phyloP scores from a whole-genome alignment of 2,113 vertebrate genomes.

The Urocolius indicus region DNA sequence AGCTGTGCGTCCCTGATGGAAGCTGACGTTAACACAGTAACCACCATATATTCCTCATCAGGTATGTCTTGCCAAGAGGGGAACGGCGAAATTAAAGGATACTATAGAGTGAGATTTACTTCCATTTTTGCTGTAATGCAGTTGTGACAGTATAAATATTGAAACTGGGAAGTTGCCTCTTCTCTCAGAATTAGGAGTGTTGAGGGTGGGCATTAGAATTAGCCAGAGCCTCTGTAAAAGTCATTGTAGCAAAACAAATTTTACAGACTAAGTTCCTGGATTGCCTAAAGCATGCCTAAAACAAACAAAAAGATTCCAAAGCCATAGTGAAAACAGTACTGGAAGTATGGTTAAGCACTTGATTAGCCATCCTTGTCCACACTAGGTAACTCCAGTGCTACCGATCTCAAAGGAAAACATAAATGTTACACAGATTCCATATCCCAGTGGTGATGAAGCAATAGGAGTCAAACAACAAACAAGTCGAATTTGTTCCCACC shows the following conservation, averaged over 20 bases:
- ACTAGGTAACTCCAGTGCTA: background rate
- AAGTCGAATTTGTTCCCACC: background rate
- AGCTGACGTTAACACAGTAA: slow-evolving; percentile 79
- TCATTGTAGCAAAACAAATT: background rate
- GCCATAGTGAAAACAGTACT: background rate
- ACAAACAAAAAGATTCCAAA: background rate
- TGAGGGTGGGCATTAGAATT: background rate
- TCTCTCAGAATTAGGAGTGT: background rate
- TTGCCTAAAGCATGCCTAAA: background rate
- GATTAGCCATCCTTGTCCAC: background rate
- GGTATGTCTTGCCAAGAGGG: slow-evolving; percentile 68
- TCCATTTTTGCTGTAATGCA: background rate
- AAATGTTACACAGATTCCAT: background rate
- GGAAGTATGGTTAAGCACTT: background rate
- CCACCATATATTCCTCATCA: slow-evolving; percentile 85
- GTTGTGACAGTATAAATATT: background rate
- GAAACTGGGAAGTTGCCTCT: background rate
- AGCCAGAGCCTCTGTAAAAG: background rate
- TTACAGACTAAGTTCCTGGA: background rate
- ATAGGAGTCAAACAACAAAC: background rate
- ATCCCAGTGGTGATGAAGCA: background rate
- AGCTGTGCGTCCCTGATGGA: slow-evolving; percentile 79
- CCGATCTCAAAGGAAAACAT: background rate
- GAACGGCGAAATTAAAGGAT: background rate
- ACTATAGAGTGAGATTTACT: background rate